A percentile compares a stretch with the other conserved stretches of the same genome.
Evolutionary conservation across 2,113 vertebrate species (phyloP).

Genomic region (Octodon degus): DNA sequence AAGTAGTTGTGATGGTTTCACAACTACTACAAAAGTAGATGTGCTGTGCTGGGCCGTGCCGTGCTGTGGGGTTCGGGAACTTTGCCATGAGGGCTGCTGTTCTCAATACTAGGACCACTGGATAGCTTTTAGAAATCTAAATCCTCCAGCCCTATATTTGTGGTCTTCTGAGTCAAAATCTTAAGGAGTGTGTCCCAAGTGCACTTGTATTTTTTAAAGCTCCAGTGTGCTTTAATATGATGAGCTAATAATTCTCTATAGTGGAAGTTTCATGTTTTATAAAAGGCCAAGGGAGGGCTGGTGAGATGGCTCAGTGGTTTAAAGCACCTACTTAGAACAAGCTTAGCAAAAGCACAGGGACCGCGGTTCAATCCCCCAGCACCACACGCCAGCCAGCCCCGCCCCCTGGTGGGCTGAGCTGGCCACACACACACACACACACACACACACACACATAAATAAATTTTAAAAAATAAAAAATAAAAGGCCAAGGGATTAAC

Average conservation of each 20-base stretch:
- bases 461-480: no score
- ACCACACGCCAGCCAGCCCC: no score
- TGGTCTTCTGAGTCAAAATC: background rate
- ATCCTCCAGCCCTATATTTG: background rate
- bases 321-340: no score
- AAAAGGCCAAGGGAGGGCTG: background rate
- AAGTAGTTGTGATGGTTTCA: background rate
- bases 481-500: background rate
- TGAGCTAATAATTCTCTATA: slow-evolving; percentile 5
- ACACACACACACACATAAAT: no score
- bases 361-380: no score
- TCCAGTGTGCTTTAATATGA: slow-evolving; percentile 18
- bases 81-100: no score
- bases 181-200: background rate
- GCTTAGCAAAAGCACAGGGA: no score
- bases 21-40: no score
- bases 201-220: background rate
- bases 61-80: background rate
- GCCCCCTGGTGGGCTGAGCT: no score
- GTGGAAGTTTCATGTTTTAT: background rate
- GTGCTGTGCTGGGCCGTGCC: background rate
- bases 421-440: no score
- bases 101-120: background rate
- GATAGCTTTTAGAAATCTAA: background rate
- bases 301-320: no score